Evolutionary conservation across 2,113 vertebrate species (phyloP), one percentile per base, ranked within the genome.

Genomic region (Helogale parvula): DNA sequence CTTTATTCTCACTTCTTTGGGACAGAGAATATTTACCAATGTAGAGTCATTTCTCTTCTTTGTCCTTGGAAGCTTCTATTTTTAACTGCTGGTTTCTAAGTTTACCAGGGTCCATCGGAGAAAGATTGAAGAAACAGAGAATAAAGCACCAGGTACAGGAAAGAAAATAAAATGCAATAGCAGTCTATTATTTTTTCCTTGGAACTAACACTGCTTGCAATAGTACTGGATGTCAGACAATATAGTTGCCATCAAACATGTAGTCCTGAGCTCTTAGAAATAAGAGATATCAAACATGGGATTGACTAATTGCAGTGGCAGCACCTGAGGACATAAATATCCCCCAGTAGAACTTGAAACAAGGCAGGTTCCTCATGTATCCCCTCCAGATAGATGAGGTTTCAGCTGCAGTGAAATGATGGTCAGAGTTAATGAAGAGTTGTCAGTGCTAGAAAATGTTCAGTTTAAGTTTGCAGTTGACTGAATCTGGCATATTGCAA

Each of bases 141-240:
- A 96, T 88, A 97, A 98, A 98, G 66, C 83, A 96, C 69, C 72
- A 92, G 69, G 35, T 93, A 88, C 63, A 93, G 57, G 38, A 84
- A 85, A 96, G 45, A 95, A 93, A 98, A 96, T 88, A 97, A 97
- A 98, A 98, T 81, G 87, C 29, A 66, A 95, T 95, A 96, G 45
- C 81, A 97, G 84, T 93, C 88, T 98, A 60, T 91, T 25, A 2
- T 93, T 92, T 97, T 92, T 89, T 87, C 60, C 90, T 98, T 98
- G 96, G 74, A 97, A 98, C 96, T 93, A 97, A 93, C 76, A 94
- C 76, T 90, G 96, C 94, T 95, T 98, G 87, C 94, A 96, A 84
- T 82, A 96, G 57, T 85, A 94, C 90, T 33, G 69, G 41, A 94
- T 97, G 96, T 97, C 97, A 98, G 97, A 97, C 94, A 95, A 95